Evolutionary conservation across 2,113 vertebrate species (phyloP).

Genomic region (Notiomystis cincta): DNA sequence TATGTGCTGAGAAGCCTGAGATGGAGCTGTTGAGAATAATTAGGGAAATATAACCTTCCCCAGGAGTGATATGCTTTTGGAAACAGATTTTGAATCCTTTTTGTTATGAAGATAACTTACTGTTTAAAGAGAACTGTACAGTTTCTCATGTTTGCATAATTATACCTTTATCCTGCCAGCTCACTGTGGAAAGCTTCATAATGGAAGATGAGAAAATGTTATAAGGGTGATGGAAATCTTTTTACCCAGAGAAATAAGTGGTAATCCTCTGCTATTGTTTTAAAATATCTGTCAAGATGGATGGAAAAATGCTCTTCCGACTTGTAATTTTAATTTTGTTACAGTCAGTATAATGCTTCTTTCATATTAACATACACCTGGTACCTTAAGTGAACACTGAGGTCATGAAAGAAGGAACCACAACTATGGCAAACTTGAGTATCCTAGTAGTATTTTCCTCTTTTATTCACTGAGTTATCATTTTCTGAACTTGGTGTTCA

Average conservation of each 20-base stretch:
- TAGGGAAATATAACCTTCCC: background rate
- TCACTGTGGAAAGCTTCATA: background rate
- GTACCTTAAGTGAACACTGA: background rate
- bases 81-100: background rate
- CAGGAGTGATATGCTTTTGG: background rate
- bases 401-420: background rate
- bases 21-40: background rate
- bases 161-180: background rate
- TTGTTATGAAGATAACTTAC: background rate
- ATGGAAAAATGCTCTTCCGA: background rate
- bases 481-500: background rate
- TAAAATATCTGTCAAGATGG: background rate
- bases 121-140: background rate
- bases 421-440: background rate
- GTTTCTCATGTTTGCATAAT: slow-evolving; percentile 11
- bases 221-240: background rate
- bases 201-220: background rate
- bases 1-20: background rate
- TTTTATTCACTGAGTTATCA: background rate
- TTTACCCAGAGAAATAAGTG: background rate
- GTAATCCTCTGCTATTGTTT: background rate
- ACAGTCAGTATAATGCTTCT: background rate
- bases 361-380: background rate
- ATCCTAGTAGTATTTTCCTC: background rate
- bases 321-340: background rate